Conservation (phyloP, 1,140 invertebrate genomes). For the Anadara kagoshimensis region DNA sequence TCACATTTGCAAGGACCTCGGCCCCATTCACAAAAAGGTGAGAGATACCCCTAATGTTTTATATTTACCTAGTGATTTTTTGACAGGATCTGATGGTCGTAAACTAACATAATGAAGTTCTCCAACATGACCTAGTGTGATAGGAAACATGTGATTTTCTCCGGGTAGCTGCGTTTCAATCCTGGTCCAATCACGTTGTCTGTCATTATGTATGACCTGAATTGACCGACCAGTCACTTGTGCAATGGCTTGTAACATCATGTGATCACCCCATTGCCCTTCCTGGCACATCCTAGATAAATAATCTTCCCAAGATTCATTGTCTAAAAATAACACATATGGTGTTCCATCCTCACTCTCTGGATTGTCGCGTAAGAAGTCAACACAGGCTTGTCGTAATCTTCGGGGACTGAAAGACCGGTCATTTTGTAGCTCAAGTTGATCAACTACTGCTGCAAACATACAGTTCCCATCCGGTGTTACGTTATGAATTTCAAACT, state of each 20-base stretch:
- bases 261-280: constrained; percentile 42
- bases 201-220: constrained; percentile 21
- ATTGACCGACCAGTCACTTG: constrained; percentile 33
- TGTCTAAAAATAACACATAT: constrained; percentile 34
- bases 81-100: background rate
- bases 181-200: constrained; percentile 16
- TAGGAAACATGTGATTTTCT: background rate
- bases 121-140: constrained; percentile 38
- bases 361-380: constrained; percentile 21
- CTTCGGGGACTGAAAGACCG: constrained; percentile 11
- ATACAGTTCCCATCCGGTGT: constrained; percentile 45
- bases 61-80: no score
- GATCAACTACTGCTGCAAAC: constrained; percentile 41
- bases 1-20: no score
- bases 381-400: constrained; percentile 16
- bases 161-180: background rate
- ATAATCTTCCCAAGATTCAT: constrained; percentile 35
- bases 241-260: constrained; percentile 31
- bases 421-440: constrained; percentile 28
- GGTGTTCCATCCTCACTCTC: constrained; percentile 39
- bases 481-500: constrained; percentile 31
- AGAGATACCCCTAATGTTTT: no score
- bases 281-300: constrained; percentile 32
- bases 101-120: constrained; percentile 44
- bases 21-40: no score